phyloP scores from a whole-genome alignment of 2,797 vertebrate genomes.

The Ctenopoma multispine region DNA sequence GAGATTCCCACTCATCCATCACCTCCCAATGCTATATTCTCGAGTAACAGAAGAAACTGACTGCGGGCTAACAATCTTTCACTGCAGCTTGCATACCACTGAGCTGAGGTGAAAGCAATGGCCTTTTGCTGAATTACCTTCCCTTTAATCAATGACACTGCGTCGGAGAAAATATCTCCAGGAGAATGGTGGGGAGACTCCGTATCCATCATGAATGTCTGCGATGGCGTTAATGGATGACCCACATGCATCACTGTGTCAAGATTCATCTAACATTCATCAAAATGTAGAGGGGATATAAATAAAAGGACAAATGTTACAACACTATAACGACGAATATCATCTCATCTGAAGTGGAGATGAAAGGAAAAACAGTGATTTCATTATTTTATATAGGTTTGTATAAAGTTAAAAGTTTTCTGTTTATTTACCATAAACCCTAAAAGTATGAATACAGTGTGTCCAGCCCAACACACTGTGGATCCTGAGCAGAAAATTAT shows the following conservation, averaged over 20 bases:
- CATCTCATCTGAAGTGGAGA: slow-evolving; percentile 19
- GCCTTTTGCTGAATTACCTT: slow-evolving; percentile 77
- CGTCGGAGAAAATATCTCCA: slow-evolving; percentile 64
- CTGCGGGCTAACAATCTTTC: slow-evolving; percentile 74
- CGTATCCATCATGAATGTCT: slow-evolving; percentile 68
- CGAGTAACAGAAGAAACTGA: slow-evolving; percentile 53
- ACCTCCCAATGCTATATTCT: slow-evolving; percentile 48
- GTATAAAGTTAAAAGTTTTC: neutral
- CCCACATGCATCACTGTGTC: slow-evolving; percentile 66
- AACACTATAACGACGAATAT: slow-evolving; percentile 33
- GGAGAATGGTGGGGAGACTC: slow-evolving; percentile 50
- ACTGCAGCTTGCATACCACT: slow-evolving; percentile 54
- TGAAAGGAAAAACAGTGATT: neutral
- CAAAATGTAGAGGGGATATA: slow-evolving; percentile 50
- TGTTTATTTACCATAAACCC: too few relatives aligned
- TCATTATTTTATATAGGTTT: neutral
- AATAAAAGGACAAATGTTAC: slow-evolving; percentile 46
- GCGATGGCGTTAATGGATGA: slow-evolving; percentile 64
- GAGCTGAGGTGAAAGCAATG: slow-evolving; percentile 62
- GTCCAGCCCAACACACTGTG: too few relatives aligned
- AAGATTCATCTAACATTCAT: slow-evolving; percentile 59
- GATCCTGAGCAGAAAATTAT: slow-evolving; percentile 8
- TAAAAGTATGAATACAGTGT: too few relatives aligned
- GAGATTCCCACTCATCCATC: slow-evolving; percentile 66
- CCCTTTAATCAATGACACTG: slow-evolving; percentile 79